phyloP scores from a whole-genome alignment of 2,113 vertebrate genomes.

The Phasianus colchicus region DNA sequence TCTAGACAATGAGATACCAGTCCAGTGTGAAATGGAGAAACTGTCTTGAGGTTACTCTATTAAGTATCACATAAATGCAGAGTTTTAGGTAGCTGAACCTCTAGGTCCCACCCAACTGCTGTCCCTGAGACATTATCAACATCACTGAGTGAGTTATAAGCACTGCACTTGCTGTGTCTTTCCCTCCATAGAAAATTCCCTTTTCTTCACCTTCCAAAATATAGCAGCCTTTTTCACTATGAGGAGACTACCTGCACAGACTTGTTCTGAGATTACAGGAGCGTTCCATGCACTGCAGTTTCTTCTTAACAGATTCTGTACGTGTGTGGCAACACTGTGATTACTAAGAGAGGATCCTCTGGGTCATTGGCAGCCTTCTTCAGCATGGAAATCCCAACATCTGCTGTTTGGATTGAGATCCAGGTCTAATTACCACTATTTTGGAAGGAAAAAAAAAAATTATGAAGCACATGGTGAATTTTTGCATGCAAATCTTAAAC shows the following conservation, averaged over 20 bases:
- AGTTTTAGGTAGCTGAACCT: background rate
- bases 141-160: background rate
- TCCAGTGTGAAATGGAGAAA: background rate
- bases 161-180: background rate
- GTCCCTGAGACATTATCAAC: background rate
- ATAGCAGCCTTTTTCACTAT: background rate
- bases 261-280: background rate
- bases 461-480: background rate
- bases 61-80: background rate
- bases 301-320: background rate
- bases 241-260: background rate
- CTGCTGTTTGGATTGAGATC: constrained; percentile 28
- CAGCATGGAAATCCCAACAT: background rate
- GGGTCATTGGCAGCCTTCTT: background rate
- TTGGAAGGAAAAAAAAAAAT: background rate
- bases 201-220: background rate
- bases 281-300: background rate
- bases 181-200: background rate
- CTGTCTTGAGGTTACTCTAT: background rate
- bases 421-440: background rate
- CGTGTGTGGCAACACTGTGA: background rate
- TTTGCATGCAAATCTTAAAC: background rate
- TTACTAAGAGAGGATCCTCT: background rate
- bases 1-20: background rate
- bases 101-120: background rate